Percentiles rank a stretch among this genome's conserved stretches.
Evolutionary conservation across 1,140 invertebrate genomes (phyloP).

Genomic region (Penaeus japonicus): DNA sequence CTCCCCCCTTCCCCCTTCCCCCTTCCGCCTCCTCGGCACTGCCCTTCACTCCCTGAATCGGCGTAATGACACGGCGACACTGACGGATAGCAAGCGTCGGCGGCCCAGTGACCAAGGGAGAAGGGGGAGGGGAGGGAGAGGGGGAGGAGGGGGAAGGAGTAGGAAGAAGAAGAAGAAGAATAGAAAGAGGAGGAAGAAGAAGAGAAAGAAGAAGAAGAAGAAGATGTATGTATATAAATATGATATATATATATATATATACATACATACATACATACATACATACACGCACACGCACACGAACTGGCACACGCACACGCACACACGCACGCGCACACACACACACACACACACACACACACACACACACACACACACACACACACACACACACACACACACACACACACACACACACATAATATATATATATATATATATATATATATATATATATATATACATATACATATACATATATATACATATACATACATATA

Average conservation of each 20-base stretch:
- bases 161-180: neutral
- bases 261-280: neutral
- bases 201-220: neutral
- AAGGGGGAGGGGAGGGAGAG: neutral
- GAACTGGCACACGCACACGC: too few species aligned
- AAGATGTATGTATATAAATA: neutral
- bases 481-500: constrained; percentile 30
- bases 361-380: too few species aligned
- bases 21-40: neutral
- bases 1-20: neutral
- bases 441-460: neutral
- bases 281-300: too few species aligned
- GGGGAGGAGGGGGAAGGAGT: neutral
- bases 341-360: too few species aligned
- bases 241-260: neutral
- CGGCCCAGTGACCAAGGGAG: neutral
- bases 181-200: neutral
- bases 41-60: neutral
- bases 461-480: constrained; percentile 14
- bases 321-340: too few species aligned
- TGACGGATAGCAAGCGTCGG: neutral
- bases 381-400: too few species aligned
- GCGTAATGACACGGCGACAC: neutral
- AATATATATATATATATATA: neutral
- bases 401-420: too few species aligned